Evolutionary conservation across 2,888 invertebrate genomes (phyloP).

Genomic region (Odontomyia ornata): DNA sequence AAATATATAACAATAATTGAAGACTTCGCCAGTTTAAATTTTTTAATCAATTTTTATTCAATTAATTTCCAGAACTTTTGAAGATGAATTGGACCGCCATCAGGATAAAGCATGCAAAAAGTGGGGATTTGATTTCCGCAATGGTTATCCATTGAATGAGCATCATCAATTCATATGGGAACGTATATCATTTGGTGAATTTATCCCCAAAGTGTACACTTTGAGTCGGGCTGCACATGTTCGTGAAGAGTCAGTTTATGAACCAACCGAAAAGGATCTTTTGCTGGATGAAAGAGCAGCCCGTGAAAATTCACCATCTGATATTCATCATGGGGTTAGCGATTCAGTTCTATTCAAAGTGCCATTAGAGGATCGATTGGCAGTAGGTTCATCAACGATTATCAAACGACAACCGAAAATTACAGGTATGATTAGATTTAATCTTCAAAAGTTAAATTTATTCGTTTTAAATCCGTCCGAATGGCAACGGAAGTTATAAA

Average conservation of each 20-base stretch:
- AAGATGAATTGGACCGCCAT: slow-evolving; percentile 59
- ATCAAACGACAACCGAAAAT: slow-evolving; percentile 63
- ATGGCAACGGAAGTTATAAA: too few species aligned
- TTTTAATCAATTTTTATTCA: too few species aligned
- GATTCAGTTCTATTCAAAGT: slow-evolving; percentile 54
- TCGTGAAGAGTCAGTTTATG: slow-evolving; percentile 53
- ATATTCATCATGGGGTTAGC: neutral
- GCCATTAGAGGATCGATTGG: slow-evolving; percentile 51
- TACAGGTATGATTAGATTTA: slow-evolving; percentile 58
- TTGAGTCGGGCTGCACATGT: slow-evolving; percentile 63
- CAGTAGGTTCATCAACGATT: slow-evolving; percentile 45
- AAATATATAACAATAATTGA: too few species aligned
- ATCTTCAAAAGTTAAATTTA: too few species aligned
- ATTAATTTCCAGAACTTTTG: slow-evolving; percentile 57
- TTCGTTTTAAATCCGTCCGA: too few species aligned
- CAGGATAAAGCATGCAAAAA: slow-evolving; percentile 72
- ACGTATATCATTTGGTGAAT: slow-evolving; percentile 60
- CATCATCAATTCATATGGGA: slow-evolving; percentile 61
- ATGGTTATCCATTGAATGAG: slow-evolving; percentile 57
- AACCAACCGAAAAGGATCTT: slow-evolving; percentile 53
- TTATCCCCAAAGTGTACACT: slow-evolving; percentile 62
- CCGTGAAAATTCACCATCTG: slow-evolving; percentile 56
- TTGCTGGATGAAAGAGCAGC: slow-evolving; percentile 61
- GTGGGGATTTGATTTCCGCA: slow-evolving; percentile 64
- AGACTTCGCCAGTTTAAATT: too few species aligned